Percentiles rank a stretch among this genome's conserved stretches.
phyloP scores from a whole-genome alignment of 2,888 invertebrate species.

The Sinodicranocentrus sp. region DNA sequence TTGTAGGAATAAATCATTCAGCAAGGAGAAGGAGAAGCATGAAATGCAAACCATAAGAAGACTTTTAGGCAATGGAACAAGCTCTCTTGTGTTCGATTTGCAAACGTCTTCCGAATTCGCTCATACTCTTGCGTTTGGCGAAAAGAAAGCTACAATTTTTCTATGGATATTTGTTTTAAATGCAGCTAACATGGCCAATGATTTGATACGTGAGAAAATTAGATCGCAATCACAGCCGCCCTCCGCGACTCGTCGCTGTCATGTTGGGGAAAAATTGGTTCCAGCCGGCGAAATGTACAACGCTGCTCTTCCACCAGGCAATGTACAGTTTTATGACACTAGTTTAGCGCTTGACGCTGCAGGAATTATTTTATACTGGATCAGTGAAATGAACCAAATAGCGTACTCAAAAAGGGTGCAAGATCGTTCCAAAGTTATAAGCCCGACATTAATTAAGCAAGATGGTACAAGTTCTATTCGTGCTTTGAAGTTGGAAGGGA shows the following conservation, averaged over 20 bases:
- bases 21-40: background rate
- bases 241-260: conserved; percentile 3
- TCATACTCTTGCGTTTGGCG: background rate
- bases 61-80: too few relatives aligned
- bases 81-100: too few relatives aligned
- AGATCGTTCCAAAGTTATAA: conserved; percentile 21
- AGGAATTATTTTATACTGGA: conserved; percentile 27
- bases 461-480: background rate
- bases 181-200: background rate
- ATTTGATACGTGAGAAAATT: background rate
- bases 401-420: conserved; percentile 29
- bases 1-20: background rate
- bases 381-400: conserved; percentile 19
- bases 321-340: background rate
- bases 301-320: conserved; percentile 17
- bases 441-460: conserved; percentile 20
- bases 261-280: conserved; percentile 29
- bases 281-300: conserved; percentile 28
- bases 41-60: background rate
- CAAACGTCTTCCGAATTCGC: background rate
- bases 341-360: conserved; percentile 10
- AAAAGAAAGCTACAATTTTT: conserved; percentile 16
- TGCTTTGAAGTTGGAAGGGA: background rate
- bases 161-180: conserved; percentile 22
- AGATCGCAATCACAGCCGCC: background rate